Percentiles rank a stretch among this genome's conserved stretches.
These are phyloP conservation scores for Bombus pascuorum DNA, from an alignment of 1,140 invertebrate genomes.

Conservation along the genomic window DNA sequence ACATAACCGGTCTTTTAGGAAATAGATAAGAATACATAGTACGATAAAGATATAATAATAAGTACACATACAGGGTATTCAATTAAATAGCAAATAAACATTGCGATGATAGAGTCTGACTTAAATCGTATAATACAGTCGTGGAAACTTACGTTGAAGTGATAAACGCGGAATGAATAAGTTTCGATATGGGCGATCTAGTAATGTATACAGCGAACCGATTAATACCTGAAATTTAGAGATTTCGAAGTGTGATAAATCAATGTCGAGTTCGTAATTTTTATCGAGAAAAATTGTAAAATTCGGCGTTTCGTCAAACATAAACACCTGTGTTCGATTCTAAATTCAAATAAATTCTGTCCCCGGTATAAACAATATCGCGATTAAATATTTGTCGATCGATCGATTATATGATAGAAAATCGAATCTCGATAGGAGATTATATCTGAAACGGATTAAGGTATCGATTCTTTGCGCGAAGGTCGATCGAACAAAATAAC, in stretches of 20 bases:
- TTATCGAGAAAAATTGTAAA: background rate
- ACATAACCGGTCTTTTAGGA: slow-evolving; percentile 1
- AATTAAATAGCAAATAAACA: background rate
- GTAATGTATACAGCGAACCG: no score
- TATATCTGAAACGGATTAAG: background rate
- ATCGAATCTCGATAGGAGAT: background rate
- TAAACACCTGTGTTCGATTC: background rate
- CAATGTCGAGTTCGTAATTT: background rate
- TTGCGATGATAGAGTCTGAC: background rate
- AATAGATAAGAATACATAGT: background rate
- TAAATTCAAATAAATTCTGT: background rate
- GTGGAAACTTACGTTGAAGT: background rate
- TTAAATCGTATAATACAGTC: background rate
- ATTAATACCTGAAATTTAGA: background rate
- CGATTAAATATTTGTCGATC: background rate
- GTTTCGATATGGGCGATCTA: background rate
- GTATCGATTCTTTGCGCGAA: background rate
- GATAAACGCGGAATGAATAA: background rate
- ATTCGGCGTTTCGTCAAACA: background rate
- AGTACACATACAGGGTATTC: background rate
- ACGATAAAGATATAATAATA: background rate
- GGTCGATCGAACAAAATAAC: background rate
- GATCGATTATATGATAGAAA: background rate
- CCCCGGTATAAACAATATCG: background rate
- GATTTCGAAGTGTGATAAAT: background rate